phyloP scores from a whole-genome alignment of 2,113 vertebrate genomes.

The Paramisgurnus dabryanus region DNA sequence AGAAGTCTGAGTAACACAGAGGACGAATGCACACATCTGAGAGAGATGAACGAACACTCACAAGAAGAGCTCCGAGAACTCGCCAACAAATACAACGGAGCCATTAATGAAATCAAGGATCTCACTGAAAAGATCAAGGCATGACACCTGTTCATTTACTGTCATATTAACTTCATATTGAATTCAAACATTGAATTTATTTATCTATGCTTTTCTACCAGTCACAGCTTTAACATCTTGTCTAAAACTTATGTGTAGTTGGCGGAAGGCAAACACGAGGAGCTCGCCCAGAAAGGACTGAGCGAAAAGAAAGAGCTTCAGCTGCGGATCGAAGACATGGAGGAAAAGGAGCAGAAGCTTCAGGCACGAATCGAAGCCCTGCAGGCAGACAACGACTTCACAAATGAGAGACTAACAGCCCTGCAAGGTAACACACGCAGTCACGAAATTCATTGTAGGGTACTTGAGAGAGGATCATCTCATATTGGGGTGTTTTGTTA shows the following conservation, averaged over 20 bases:
- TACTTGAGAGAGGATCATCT: too few species aligned
- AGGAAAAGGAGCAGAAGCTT: conserved; percentile 96
- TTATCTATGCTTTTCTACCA: too few species aligned
- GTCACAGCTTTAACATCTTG: too few species aligned
- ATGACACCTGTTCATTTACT: conserved; percentile 31
- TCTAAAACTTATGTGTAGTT: conserved; percentile 64
- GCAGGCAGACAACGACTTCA: conserved; percentile 98
- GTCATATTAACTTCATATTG: neutral
- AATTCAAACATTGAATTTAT: too few species aligned
- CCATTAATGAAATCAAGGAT: conserved; percentile 97
- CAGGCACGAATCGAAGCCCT: conserved; percentile 97
- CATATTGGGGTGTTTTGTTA: too few species aligned
- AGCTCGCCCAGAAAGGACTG: conserved; percentile 90
- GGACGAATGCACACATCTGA: conserved; percentile 98
- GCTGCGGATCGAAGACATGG: conserved; percentile 94
- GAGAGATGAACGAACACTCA: conserved; percentile 94
- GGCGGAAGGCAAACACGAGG: conserved; percentile 91
- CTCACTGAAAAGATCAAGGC: conserved; percentile 97
- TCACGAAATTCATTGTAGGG: neutral
- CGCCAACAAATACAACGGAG: conserved; percentile 96
- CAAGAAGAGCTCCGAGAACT: conserved; percentile 95
- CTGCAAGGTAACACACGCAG: conserved; percentile 83
- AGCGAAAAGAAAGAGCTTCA: conserved; percentile 92
- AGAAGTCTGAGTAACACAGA: conserved; percentile 95
- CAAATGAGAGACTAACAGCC: conserved; percentile 92